Evolutionary conservation across 1,140 invertebrate genomes (phyloP).

Genomic region (Lordiphosa stackelbergi): DNA sequence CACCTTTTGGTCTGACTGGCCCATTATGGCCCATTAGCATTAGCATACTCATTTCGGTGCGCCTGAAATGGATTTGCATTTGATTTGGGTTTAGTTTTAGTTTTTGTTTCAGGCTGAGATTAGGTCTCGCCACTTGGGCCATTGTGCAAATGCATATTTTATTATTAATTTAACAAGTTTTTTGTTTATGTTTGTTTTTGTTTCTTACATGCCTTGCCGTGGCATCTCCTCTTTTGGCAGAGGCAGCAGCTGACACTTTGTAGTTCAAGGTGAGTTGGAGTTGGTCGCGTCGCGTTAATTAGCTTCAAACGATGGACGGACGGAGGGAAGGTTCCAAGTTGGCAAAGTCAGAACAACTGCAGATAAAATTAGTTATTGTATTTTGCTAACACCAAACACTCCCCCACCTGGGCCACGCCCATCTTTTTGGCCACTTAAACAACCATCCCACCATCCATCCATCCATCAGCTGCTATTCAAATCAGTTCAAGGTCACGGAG

Average conservation of each 20-base stretch:
- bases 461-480: conserved; percentile 5
- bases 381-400: conserved; percentile 1
- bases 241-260: conserved; percentile 48
- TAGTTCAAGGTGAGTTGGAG: conserved; percentile 66
- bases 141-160: conserved; percentile 34
- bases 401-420: conserved; percentile 13
- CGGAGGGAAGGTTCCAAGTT: too few species aligned
- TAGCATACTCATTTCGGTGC: conserved; percentile 4
- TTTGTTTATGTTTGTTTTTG: conserved; percentile 29
- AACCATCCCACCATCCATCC: neutral
- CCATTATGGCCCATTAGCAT: conserved; percentile 18
- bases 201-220: conserved; percentile 14
- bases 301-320: conserved; percentile 2
- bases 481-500: conserved; percentile 63
- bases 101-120: conserved; percentile 12
- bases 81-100: conserved; percentile 10
- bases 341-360: too few species aligned
- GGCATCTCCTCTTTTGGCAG: neutral
- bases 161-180: conserved; percentile 65
- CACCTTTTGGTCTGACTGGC: neutral
- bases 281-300: neutral
- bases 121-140: conserved; percentile 12
- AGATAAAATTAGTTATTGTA: conserved; percentile 41
- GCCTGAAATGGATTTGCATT: conserved; percentile 31
- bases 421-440: neutral